These are phyloP conservation scores for Leucoptera coffeella DNA, from an alignment of 2,888 invertebrate species.

Conservation along the genomic window DNA sequence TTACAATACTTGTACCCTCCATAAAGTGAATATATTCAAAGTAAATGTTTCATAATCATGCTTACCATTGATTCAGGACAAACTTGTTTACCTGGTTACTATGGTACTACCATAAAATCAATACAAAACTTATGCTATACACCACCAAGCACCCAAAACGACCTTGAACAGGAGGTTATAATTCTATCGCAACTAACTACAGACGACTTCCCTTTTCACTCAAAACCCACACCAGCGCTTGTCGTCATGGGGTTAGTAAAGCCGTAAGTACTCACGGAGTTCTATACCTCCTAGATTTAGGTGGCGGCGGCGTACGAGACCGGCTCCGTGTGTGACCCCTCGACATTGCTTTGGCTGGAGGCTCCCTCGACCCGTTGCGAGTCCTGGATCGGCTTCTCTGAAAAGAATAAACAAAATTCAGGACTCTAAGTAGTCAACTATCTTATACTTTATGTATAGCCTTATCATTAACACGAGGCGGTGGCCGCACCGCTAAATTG, in stretches of 20 bases:
- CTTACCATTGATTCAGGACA: too few species aligned
- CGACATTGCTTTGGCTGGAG: slow-evolving; percentile 35
- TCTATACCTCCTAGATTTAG: slow-evolving; percentile 43
- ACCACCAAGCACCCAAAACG: background rate
- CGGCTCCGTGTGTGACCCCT: slow-evolving; percentile 45
- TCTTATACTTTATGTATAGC: too few species aligned
- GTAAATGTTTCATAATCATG: too few species aligned
- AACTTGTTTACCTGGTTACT: too few species aligned
- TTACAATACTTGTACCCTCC: too few species aligned
- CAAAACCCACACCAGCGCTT: background rate
- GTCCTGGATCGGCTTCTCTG: slow-evolving; percentile 48
- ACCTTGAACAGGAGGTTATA: slow-evolving; percentile 3
- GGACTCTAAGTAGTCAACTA: too few species aligned
- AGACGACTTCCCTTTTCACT: background rate
- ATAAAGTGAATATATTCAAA: too few species aligned
- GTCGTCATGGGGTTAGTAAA: slow-evolving; percentile 1
- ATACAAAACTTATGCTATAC: too few species aligned
- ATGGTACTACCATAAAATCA: too few species aligned
- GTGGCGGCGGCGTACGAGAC: slow-evolving; percentile 47
- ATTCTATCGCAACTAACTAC: background rate
- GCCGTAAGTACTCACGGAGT: slow-evolving; percentile 30
- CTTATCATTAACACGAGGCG: too few species aligned
- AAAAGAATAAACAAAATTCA: slow-evolving; percentile 13
- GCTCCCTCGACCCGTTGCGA: slow-evolving; percentile 44
- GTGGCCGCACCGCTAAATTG: slow-evolving; percentile 13